Base-by-base conservation (phyloP, 2,888 invertebrate genomes). In the Archaeoteleia sp. region DNA sequence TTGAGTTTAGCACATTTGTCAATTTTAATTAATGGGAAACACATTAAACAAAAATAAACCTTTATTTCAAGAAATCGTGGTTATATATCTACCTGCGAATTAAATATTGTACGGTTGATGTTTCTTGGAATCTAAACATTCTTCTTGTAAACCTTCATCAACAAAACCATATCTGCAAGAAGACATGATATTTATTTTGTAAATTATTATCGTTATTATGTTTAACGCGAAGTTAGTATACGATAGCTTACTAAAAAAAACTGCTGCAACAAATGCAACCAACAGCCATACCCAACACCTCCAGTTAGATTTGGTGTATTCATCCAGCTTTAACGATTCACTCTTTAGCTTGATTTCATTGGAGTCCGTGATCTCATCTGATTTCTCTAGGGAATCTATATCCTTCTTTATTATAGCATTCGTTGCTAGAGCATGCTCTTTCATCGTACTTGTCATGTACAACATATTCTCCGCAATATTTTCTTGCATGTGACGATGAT, bases 281-380 rank as follows among this genome's bases (percentile, higher is more conserved):
- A 97, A 93, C 27, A 96, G 86, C 95, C 96, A 97, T 72, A 97
- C 90, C 96, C 96, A 96, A 85, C 97, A 97, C 80, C 95, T 95
- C 91, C 95, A 97, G 0, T 94, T 93, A 67, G 93, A 91, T 70
- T 91, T 90, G 13, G 94, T 95, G 86, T 96, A 95, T 72, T 93
- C 93, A 71, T 93, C 92, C 27, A 97, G 87, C 77, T 93, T 91
- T 32, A 91, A 91, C 0, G 95, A 93, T 85, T 97, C 96, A 30
- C 89, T 89, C 80, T 92, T 91, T 60, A 97, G 86, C 32, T 93
- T 92, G 17, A 87, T 86, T 73, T 92, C 87, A 84, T 97, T 97
- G 8, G 89, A 88, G 70, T 96, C 96, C 0, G 96, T 93, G 70
- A 95, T 85, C 66, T 91, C 89, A 2, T 93, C 89, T 0, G 96